Conservation (phyloP, 2,113 vertebrate genomes). For the Centropus bengalensis region DNA sequence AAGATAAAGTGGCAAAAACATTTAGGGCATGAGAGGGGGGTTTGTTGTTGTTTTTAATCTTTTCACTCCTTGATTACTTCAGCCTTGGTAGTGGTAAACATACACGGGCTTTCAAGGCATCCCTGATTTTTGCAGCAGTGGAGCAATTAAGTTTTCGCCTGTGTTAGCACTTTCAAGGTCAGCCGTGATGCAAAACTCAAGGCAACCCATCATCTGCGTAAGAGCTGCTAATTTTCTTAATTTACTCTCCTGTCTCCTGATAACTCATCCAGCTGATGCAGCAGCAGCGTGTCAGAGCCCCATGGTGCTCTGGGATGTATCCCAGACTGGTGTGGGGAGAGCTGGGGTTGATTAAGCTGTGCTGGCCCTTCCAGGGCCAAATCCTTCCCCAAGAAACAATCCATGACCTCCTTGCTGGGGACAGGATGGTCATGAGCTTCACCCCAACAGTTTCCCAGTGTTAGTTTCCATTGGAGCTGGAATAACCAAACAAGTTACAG, state of each 20-base stretch:
- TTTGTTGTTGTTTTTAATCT: conserved; percentile 59
- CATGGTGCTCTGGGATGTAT: rapidly evolving
- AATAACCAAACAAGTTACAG: background rate
- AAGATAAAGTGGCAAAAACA: conserved; percentile 22
- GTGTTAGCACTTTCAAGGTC: conserved; percentile 15
- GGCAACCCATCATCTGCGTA: background rate
- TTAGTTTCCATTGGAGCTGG: background rate
- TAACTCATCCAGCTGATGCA: background rate
- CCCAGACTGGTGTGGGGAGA: background rate
- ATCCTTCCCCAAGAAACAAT: background rate
- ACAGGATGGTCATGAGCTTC: rapidly evolving
- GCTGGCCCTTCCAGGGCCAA: background rate
- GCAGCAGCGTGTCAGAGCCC: background rate
- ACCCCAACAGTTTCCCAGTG: background rate
- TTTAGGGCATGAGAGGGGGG: background rate
- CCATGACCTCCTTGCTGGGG: background rate
- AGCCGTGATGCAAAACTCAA: conserved; percentile 18
- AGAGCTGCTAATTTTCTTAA: background rate
- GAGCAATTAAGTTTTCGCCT: background rate
- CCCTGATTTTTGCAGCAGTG: conserved; percentile 26
- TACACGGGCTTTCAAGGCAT: background rate
- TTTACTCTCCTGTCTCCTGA: background rate
- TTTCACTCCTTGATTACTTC: conserved; percentile 41
- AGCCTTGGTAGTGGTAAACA: conserved; percentile 43
- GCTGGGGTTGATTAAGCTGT: background rate